A percentile compares a stretch with the other conserved stretches of the same genome.
These are phyloP conservation scores for Turritopsis dohrnii DNA, from an alignment of 30 jellyfish, hydroid and myxozoan species.

Conservation along the genomic window DNA sequence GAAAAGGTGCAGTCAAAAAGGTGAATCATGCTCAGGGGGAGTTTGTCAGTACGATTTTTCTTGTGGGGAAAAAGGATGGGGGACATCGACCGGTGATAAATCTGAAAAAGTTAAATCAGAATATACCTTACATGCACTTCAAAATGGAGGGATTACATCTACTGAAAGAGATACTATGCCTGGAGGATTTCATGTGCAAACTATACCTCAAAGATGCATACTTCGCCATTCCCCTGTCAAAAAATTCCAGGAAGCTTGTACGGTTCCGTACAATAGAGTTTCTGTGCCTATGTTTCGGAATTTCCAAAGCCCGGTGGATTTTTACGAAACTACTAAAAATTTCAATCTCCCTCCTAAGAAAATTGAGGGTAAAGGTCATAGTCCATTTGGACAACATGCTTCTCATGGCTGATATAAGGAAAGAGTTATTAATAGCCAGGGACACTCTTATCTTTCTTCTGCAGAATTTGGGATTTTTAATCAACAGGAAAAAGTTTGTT, in stretches of 20 bases:
- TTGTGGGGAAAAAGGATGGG: slow-evolving; percentile 4
- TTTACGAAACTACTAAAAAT: slow-evolving; percentile 1
- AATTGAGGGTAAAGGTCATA: not conserved
- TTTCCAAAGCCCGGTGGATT: slow-evolving; percentile 7
- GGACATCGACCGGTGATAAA: slow-evolving; percentile 12
- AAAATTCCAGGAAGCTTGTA: not conserved
- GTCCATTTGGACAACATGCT: slow-evolving; percentile 5
- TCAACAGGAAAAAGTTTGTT: not conserved
- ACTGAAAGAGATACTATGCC: no score
- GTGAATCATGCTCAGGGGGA: slow-evolving; percentile 9
- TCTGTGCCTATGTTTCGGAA: slow-evolving; percentile 10
- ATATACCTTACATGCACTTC: no score
- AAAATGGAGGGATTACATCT: no score
- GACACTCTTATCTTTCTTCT: slow-evolving; percentile 3
- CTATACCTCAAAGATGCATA: no score
- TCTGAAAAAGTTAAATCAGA: no score
- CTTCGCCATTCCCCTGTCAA: slow-evolving; percentile 3
- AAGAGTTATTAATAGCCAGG: slow-evolving; percentile 11
- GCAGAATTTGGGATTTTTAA: slow-evolving; percentile 3
- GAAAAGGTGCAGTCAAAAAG: no score
- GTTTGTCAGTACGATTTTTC: slow-evolving; percentile 6
- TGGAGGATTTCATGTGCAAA: no score
- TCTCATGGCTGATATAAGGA: not conserved
- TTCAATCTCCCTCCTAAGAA: slow-evolving; percentile 12
- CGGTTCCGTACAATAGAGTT: not conserved